Percentiles rank a stretch among this genome's conserved stretches.
Evolutionary conservation across 1,140 invertebrate species (phyloP).

Genomic region (Trichonephila clavata): DNA sequence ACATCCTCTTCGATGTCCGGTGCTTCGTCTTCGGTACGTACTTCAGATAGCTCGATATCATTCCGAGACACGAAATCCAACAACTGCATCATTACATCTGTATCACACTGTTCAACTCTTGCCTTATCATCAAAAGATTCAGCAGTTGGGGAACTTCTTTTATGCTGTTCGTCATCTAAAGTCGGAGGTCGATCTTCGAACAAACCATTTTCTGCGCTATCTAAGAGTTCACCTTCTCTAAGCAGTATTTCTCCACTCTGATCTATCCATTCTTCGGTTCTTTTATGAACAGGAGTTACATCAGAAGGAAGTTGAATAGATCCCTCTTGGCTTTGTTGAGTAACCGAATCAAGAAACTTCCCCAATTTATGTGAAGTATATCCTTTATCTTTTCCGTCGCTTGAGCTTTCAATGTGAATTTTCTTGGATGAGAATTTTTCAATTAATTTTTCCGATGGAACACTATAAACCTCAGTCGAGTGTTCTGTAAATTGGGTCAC

Average conservation of each 20-base stretch:
- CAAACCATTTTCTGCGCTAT: constrained; percentile 31
- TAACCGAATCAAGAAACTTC: constrained; percentile 62
- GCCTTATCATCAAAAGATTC: constrained; percentile 77
- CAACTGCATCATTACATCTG: constrained; percentile 64
- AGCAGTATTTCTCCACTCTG: constrained; percentile 65
- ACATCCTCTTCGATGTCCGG: constrained; percentile 80
- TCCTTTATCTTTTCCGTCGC: constrained; percentile 18
- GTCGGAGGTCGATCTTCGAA: constrained; percentile 48
- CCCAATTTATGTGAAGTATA: constrained; percentile 29
- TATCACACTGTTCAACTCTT: constrained; percentile 73
- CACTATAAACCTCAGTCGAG: constrained; percentile 41
- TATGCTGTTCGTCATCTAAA: constrained; percentile 59
- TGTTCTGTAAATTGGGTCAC: constrained; percentile 55
- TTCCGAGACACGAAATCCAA: constrained; percentile 77
- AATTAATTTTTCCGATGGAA: constrained; percentile 60
- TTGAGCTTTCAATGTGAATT: constrained; percentile 50
- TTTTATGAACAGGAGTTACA: constrained; percentile 33
- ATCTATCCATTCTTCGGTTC: constrained; percentile 72
- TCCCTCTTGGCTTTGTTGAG: not conserved
- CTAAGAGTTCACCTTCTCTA: constrained; percentile 39
- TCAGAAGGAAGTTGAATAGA: constrained; percentile 30
- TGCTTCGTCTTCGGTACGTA: constrained; percentile 79
- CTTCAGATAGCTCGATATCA: constrained; percentile 79
- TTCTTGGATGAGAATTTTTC: constrained; percentile 69
- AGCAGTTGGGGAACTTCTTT: constrained; percentile 74